phyloP scores from a whole-genome alignment of 2,888 invertebrate genomes.

The Ophion ellenae region DNA sequence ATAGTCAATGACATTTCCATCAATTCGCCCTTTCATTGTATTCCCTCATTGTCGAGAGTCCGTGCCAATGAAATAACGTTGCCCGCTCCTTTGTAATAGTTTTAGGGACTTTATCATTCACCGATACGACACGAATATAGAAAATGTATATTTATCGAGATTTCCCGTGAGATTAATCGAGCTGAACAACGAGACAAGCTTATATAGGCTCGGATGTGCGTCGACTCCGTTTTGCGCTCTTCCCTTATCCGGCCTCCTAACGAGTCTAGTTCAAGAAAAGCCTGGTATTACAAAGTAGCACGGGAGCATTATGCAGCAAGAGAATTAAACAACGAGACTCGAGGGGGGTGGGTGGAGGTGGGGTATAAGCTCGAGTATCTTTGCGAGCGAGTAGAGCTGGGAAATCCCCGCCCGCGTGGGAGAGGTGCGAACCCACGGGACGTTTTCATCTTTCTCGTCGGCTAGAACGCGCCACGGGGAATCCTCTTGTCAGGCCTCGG shows the following conservation, averaged over 20 bases:
- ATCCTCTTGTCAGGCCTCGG: slow-evolving; percentile 67
- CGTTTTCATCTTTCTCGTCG: slow-evolving; percentile 58
- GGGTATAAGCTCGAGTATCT: slow-evolving; percentile 55
- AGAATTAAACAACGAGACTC: slow-evolving; percentile 65
- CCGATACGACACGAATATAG: neutral
- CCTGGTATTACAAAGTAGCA: slow-evolving; percentile 61
- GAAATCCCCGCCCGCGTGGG: slow-evolving; percentile 43
- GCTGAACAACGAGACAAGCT: slow-evolving; percentile 39
- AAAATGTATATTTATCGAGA: slow-evolving; percentile 42
- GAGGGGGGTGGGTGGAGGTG: neutral
- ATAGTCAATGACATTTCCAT: neutral
- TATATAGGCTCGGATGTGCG: slow-evolving; percentile 34
- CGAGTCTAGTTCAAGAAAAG: slow-evolving; percentile 62
- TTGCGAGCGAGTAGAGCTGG: slow-evolving; percentile 34
- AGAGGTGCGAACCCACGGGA: slow-evolving; percentile 59
- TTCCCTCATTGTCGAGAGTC: neutral
- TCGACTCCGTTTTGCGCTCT: slow-evolving; percentile 32
- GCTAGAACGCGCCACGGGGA: slow-evolving; percentile 66
- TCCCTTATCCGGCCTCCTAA: slow-evolving; percentile 57
- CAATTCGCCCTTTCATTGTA: neutral
- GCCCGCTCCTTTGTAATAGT: slow-evolving; percentile 7
- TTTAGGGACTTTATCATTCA: slow-evolving; percentile 11
- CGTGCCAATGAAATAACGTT: slow-evolving; percentile 9
- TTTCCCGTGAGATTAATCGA: slow-evolving; percentile 61
- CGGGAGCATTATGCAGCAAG: slow-evolving; percentile 62